A percentile compares a stretch with the other conserved stretches of the same genome.
phyloP scores from a whole-genome alignment of 2,888 invertebrate genomes.

The Neuroscelio doddi region DNA sequence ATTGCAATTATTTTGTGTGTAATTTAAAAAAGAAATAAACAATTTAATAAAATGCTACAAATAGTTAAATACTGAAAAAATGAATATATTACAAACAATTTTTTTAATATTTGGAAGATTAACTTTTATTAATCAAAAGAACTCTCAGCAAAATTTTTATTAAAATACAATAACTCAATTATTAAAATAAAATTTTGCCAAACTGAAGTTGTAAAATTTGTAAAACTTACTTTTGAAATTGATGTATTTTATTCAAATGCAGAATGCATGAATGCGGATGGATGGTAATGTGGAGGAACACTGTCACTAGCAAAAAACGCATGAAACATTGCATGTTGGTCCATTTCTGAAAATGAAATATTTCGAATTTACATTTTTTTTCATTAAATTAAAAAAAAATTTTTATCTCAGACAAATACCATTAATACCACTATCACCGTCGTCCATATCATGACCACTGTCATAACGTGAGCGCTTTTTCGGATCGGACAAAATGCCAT shows the following conservation, averaged over 20 bases:
- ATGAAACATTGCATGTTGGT: slow-evolving; percentile 42
- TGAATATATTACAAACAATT: too few species aligned
- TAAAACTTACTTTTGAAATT: slow-evolving; percentile 8
- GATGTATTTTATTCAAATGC: slow-evolving; percentile 14
- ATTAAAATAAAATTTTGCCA: too few species aligned
- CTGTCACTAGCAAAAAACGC: slow-evolving; percentile 38
- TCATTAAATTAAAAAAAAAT: not conserved
- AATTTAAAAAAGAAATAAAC: too few species aligned
- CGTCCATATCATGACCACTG: slow-evolving; percentile 91
- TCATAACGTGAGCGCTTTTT: slow-evolving; percentile 93
- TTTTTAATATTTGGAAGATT: too few species aligned
- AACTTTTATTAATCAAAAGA: too few species aligned
- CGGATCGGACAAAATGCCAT: slow-evolving; percentile 91
- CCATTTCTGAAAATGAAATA: slow-evolving; percentile 40
- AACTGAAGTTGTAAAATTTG: too few species aligned
- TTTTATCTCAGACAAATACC: too few species aligned
- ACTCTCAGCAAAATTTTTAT: too few species aligned
- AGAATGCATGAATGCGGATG: slow-evolving; percentile 5
- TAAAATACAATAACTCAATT: too few species aligned
- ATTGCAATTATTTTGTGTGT: too few species aligned
- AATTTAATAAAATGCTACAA: too few species aligned
- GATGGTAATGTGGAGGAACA: slow-evolving; percentile 15
- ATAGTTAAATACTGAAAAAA: too few species aligned
- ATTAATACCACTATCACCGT: slow-evolving; percentile 74
- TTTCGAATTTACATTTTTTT: slow-evolving; percentile 12